Evolutionary conservation across 2,888 invertebrate genomes (phyloP).

Genomic region (Catocala nupta): DNA sequence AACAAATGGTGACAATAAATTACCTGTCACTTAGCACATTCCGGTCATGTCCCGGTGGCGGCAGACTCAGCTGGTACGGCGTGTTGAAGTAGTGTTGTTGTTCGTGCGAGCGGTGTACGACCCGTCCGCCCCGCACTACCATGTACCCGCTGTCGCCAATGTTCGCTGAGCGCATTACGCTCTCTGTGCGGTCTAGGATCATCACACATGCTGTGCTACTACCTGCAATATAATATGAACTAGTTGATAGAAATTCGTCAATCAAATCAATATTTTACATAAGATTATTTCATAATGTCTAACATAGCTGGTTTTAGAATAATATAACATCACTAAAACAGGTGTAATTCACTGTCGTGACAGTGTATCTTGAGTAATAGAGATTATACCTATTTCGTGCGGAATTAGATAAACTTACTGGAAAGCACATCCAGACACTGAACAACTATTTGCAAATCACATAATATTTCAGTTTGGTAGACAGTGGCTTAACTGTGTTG

Average conservation of each 20-base stretch:
- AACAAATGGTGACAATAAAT: neutral
- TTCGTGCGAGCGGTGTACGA: constrained; percentile 97
- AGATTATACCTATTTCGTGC: no score
- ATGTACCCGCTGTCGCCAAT: constrained; percentile 99
- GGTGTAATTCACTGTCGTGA: no score
- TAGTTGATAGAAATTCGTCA: neutral
- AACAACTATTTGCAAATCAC: no score
- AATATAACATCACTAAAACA: no score
- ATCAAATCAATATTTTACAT: no score
- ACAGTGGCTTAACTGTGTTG: no score
- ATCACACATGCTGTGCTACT: constrained; percentile 99
- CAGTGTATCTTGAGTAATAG: no score
- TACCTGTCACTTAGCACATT: constrained; percentile 96
- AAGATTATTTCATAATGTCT: no score
- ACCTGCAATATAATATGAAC: constrained; percentile 85
- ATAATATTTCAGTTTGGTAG: no score
- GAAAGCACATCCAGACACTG: no score
- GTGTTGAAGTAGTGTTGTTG: constrained; percentile 99
- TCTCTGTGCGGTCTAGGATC: constrained; percentile 95
- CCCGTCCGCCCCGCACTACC: constrained; percentile 94
- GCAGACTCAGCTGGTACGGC: constrained; percentile 98
- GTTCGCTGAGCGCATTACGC: constrained; percentile 97
- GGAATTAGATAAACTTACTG: no score
- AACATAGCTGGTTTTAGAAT: no score
- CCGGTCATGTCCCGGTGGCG: constrained; percentile 95